phyloP scores from a whole-genome alignment of 1,140 invertebrate species.

The Phocides pigmalion region DNA sequence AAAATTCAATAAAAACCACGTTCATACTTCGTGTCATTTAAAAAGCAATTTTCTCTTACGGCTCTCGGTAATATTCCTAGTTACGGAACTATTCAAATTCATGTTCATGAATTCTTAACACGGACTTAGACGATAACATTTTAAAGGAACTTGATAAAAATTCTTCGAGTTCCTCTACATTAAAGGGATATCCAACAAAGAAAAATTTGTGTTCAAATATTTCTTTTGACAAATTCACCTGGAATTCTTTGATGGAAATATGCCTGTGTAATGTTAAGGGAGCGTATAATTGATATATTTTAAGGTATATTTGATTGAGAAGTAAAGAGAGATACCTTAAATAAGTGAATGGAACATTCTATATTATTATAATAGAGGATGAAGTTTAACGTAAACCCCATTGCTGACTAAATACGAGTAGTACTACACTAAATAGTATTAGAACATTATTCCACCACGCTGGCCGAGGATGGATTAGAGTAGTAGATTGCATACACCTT shows the following conservation, averaged over 20 bases:
- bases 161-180: constrained; percentile 22
- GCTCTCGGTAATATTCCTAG: background rate
- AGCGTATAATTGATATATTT: background rate
- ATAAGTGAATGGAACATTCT: too few relatives aligned
- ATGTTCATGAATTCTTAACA: constrained; percentile 5
- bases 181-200: constrained; percentile 14
- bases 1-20: too few relatives aligned
- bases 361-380: too few relatives aligned
- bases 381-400: too few relatives aligned
- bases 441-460: too few relatives aligned
- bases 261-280: constrained; percentile 32
- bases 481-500: too few relatives aligned
- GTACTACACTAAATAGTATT: too few relatives aligned
- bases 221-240: constrained; percentile 43
- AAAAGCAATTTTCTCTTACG: background rate
- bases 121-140: background rate
- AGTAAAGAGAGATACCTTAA: too few relatives aligned
- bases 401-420: too few relatives aligned
- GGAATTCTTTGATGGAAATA: constrained; percentile 49
- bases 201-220: constrained; percentile 46
- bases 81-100: background rate
- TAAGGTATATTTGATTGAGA: constrained; percentile 1
- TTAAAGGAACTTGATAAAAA: constrained; percentile 6
- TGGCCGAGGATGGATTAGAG: too few relatives aligned
- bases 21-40: background rate